These are phyloP conservation scores for Drosophila serrata DNA, from an alignment of 1,140 invertebrate genomes.

Conservation along the genomic window DNA sequence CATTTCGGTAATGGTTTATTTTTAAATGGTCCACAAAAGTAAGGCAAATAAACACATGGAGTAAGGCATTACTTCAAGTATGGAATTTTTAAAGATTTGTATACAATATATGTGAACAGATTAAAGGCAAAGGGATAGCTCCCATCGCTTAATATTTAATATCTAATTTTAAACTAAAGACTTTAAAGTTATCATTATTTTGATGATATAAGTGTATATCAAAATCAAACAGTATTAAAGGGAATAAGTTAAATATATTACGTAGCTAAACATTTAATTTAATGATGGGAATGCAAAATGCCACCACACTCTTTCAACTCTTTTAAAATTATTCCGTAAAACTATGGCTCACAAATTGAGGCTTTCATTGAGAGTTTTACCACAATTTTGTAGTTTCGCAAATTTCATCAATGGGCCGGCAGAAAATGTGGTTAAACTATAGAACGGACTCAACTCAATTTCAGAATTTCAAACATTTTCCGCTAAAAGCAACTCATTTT, in stretches of 20 bases:
- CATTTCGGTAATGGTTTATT: conserved; percentile 53
- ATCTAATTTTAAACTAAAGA: neutral
- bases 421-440: conserved; percentile 43
- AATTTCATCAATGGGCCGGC: conserved; percentile 39
- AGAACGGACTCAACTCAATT: conserved; percentile 66
- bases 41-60: conserved; percentile 28
- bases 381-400: conserved; percentile 50
- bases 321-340: conserved; percentile 3
- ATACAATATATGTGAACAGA: neutral
- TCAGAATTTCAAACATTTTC: conserved; percentile 67
- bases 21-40: conserved; percentile 39
- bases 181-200: neutral
- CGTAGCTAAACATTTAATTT: neutral
- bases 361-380: conserved; percentile 48
- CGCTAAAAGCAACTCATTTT: conserved; percentile 70
- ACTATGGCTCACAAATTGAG: conserved; percentile 6
- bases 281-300: neutral
- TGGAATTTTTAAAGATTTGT: neutral
- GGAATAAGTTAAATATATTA: neutral
- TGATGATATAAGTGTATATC: neutral
- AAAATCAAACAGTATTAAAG: neutral
- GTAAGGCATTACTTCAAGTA: neutral
- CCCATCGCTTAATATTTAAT: too few species aligned
- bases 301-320: conserved; percentile 1
- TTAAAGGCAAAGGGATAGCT: too few species aligned